Evolutionary conservation across 2,113 vertebrate species (phyloP).

Genomic region (Prietella phreatophila): DNA sequence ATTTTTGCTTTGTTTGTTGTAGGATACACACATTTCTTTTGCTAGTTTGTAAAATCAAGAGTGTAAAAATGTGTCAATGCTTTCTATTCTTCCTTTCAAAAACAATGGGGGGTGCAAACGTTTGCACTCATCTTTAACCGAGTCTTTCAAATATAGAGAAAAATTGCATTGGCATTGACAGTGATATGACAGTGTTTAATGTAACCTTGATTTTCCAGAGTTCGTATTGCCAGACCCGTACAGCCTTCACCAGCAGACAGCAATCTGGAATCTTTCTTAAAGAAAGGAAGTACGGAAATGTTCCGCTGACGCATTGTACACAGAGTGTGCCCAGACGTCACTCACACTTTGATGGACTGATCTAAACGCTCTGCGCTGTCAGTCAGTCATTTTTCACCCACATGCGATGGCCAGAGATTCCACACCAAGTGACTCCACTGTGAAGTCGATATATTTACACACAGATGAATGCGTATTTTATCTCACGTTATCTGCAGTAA

Average conservation of each 20-base stretch:
- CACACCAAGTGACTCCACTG: not conserved
- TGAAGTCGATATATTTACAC: not conserved
- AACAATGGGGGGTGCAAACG: not conserved
- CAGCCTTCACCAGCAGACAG: constrained; percentile 12
- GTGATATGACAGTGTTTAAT: constrained; percentile 6
- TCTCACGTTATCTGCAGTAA: not conserved
- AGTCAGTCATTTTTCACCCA: not conserved
- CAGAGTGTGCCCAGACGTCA: constrained; percentile 3
- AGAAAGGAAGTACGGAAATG: constrained; percentile 14
- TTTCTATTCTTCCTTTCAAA: not conserved
- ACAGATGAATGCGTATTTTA: constrained; percentile 16
- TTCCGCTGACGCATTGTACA: not conserved
- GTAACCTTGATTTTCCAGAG: constrained; percentile 17
- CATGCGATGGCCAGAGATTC: not conserved
- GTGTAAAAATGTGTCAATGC: not conserved
- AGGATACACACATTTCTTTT: not conserved
- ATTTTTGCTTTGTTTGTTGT: not conserved
- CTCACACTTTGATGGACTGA: not conserved
- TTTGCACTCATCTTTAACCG: not conserved
- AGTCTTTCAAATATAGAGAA: not conserved
- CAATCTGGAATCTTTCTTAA: constrained; percentile 30
- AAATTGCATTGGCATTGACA: not conserved
- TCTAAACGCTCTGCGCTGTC: not conserved
- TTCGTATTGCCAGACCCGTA: not conserved
- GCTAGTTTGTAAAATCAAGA: not conserved